Percentiles rank a stretch among this genome's conserved stretches.
phyloP scores from a whole-genome alignment of 2,113 vertebrate species.

The Engraulis encrasicolus region DNA sequence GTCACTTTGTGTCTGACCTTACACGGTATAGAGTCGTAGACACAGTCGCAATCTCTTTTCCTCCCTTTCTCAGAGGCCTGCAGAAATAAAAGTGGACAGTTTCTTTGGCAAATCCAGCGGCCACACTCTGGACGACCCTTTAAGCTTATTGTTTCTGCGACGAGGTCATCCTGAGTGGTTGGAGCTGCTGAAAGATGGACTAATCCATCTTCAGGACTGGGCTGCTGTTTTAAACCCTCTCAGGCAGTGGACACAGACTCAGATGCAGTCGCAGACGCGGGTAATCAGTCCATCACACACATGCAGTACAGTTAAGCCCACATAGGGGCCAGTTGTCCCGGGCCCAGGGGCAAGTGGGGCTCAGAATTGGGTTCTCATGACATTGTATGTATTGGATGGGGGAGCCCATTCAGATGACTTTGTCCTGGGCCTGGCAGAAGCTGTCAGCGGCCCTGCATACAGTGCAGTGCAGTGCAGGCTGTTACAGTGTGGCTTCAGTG shows the following conservation, averaged over 20 bases:
- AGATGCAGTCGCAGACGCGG: too few relatives aligned
- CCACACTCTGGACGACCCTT: slow-evolving; percentile 51
- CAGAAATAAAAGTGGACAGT: slow-evolving; percentile 6
- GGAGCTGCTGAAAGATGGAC: slow-evolving; percentile 39
- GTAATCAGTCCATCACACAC: background rate
- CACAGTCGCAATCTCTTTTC: background rate
- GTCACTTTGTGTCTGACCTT: background rate
- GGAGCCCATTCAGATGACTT: too few relatives aligned
- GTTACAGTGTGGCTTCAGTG: background rate
- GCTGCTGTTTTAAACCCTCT: background rate
- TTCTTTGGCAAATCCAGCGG: slow-evolving; percentile 5
- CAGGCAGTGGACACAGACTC: too few relatives aligned
- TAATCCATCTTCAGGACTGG: slow-evolving; percentile 57
- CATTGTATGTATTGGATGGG: too few relatives aligned
- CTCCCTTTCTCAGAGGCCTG: background rate
- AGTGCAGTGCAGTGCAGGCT: background rate
- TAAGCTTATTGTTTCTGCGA: slow-evolving; percentile 56
- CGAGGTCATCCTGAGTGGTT: background rate
- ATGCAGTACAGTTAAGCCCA: too few relatives aligned
- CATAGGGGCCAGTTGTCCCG: too few relatives aligned
- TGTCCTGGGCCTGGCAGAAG: too few relatives aligned
- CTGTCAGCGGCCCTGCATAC: too few relatives aligned
- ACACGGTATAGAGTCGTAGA: background rate
- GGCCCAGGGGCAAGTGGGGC: too few relatives aligned
- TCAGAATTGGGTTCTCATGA: too few relatives aligned